Evolutionary conservation across 2,888 invertebrate species (phyloP).

Genomic region (Amaurobius ferox): DNA sequence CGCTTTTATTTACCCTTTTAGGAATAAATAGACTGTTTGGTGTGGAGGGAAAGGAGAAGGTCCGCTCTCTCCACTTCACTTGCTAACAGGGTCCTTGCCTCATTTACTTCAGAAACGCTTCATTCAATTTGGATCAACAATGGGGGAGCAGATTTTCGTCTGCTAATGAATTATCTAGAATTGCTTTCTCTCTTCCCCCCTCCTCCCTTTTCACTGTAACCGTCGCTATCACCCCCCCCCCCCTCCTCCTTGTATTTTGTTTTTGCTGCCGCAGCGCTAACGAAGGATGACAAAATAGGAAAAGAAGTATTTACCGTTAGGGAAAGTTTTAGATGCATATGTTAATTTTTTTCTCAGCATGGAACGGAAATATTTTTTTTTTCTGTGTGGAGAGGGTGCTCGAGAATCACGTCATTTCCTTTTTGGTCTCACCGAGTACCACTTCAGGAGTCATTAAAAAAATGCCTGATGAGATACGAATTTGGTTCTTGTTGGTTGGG

Average conservation of each 20-base stretch:
- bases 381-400: background rate
- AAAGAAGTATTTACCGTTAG: background rate
- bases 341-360: constrained; percentile 4
- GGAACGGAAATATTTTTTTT: background rate
- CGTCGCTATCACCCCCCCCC: background rate
- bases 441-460: background rate
- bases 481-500: no score
- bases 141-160: constrained; percentile 46
- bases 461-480: background rate
- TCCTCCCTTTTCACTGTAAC: background rate
- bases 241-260: background rate
- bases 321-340: background rate
- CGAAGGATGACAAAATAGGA: background rate
- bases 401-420: background rate
- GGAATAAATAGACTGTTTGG: constrained; percentile 52
- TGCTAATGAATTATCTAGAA: constrained; percentile 67
- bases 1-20: constrained; percentile 58
- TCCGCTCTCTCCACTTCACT: constrained; percentile 16
- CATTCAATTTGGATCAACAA: constrained; percentile 69
- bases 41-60: background rate
- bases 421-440: background rate
- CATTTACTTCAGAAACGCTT: constrained; percentile 20
- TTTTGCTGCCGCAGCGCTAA: background rate
- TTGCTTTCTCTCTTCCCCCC: constrained; percentile 14
- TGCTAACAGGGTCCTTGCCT: constrained; percentile 1